Conservation (phyloP, 2,113 vertebrate species). For the Hemibagrus wyckioides region DNA sequence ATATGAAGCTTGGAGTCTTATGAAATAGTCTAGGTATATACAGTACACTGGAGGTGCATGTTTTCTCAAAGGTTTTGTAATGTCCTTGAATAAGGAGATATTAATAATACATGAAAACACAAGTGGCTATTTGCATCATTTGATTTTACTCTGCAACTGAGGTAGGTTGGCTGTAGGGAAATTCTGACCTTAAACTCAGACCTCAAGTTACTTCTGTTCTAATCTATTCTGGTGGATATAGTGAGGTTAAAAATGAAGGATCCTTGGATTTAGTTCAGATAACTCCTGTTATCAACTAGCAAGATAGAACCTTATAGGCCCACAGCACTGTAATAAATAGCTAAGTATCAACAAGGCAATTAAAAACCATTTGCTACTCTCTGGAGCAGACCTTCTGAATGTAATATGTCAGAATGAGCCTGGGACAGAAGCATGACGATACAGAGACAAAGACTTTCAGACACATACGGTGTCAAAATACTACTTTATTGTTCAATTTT, state of each 20-base stretch:
- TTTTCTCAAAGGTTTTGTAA: neutral
- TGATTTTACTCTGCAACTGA: conserved; percentile 17
- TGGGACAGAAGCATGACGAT: conserved; percentile 16
- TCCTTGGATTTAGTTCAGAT: conserved; percentile 46
- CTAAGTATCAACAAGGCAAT: conserved; percentile 50
- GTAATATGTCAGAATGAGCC: conserved; percentile 29
- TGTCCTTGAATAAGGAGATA: neutral
- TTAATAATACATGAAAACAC: conserved; percentile 4
- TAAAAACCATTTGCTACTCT: conserved; percentile 48
- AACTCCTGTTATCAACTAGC: conserved; percentile 49
- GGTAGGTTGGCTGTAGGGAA: neutral
- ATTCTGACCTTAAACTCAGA: neutral
- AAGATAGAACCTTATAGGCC: conserved; percentile 48
- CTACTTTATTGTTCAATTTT: neutral
- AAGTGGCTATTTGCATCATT: neutral
- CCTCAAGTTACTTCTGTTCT: neutral
- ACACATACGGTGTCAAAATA: conserved; percentile 11
- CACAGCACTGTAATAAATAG: conserved; percentile 51
- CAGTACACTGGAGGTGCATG: neutral
- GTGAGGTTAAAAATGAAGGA: neutral
- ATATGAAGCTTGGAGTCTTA: neutral
- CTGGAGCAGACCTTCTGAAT: conserved; percentile 32
- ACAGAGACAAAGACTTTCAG: conserved; percentile 7
- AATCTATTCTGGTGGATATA: neutral
- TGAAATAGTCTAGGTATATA: neutral